Evolutionary conservation across 2,888 invertebrate genomes (phyloP), one percentile per base, ranked within the genome.

Genomic region (Synanthedon andrenaeformis): DNA sequence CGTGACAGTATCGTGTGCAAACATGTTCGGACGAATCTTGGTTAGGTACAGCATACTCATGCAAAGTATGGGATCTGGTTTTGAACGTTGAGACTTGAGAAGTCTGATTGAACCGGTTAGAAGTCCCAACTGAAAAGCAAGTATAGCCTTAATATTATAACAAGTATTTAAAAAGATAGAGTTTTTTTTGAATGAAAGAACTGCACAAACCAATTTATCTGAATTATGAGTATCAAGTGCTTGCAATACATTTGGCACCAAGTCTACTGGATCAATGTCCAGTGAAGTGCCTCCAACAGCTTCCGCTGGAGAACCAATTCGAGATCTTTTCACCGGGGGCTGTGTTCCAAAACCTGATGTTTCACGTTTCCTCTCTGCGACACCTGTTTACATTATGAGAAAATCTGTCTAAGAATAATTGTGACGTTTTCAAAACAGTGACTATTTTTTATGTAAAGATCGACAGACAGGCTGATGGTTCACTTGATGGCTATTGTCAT

Each of bases 31-130:
- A 50, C 93, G 91, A 53, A 94, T 89, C 79, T 96, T 96, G 0
- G 93, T 93, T 17, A 96, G 76, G 73, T 95, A 93, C 55, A 96
- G 88, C 53, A 98, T 82, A 45, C 93, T 91, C 72, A 95, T 90
- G 67, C 92, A 94, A 0, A 94, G 82, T 42, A 94, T 86, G 28
- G 92, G 91, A 64, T 96, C 96, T 3, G 96, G 95, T 69, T 96
- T 97, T 53, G 93, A 91, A 51, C 95, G 89, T 61, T 94, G 93
- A 6, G 90, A 90, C 58, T 93, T 92, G 2, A 97, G 88, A 0
- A 92, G 89, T 65, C 94, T 94, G 41, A 97, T 92, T n/a, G 95
- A 93, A 1, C 97, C 96, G 62, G 96, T 94, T n/a, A 98, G 84
- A 6, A 95, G 89, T 0, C 92, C 92, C 51, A 92, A 76, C 92